These are phyloP conservation scores for Halotydeus destructor DNA, from an alignment of 1,140 invertebrate species.

Conservation along the genomic window DNA sequence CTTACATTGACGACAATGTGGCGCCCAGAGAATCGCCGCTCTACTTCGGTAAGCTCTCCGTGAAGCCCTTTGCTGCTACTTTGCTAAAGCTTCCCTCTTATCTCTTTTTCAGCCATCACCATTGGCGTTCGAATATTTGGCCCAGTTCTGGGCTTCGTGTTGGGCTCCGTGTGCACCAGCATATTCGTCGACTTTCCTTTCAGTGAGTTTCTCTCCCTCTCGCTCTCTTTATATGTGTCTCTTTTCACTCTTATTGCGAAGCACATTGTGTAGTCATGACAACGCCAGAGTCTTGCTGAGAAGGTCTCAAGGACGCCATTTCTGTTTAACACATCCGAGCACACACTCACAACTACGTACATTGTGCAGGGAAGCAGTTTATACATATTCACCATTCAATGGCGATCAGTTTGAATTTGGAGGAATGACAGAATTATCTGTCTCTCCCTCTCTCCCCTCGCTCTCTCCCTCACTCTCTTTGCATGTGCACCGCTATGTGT, in stretches of 20 bases:
- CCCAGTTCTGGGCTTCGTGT: conserved; percentile 65
- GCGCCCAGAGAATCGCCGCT: conserved; percentile 73
- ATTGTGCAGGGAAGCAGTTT: too few relatives aligned
- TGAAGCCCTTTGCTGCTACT: neutral
- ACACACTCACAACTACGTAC: neutral
- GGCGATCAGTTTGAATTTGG: neutral
- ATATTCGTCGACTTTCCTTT: conserved; percentile 55
- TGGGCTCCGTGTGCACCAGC: conserved; percentile 70
- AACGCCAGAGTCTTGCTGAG: too few relatives aligned
- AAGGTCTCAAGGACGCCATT: neutral
- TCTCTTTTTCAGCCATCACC: conserved; percentile 48
- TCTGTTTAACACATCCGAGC: neutral
- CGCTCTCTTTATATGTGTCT: neutral
- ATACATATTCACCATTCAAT: neutral
- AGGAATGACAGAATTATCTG: too few relatives aligned
- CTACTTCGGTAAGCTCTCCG: conserved; percentile 53
- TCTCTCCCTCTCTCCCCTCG: too few relatives aligned
- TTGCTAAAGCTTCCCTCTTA: neutral
- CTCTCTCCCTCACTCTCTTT: too few relatives aligned
- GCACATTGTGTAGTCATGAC: too few relatives aligned
- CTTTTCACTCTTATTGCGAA: too few relatives aligned
- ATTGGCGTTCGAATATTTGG: conserved; percentile 75
- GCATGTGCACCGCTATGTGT: too few relatives aligned
- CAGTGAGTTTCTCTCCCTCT: conserved; percentile 16
- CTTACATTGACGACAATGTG: conserved; percentile 82